These are phyloP conservation scores for Palaemon carinicauda DNA, from an alignment of 1,140 invertebrate genomes.

Conservation along the genomic window DNA sequence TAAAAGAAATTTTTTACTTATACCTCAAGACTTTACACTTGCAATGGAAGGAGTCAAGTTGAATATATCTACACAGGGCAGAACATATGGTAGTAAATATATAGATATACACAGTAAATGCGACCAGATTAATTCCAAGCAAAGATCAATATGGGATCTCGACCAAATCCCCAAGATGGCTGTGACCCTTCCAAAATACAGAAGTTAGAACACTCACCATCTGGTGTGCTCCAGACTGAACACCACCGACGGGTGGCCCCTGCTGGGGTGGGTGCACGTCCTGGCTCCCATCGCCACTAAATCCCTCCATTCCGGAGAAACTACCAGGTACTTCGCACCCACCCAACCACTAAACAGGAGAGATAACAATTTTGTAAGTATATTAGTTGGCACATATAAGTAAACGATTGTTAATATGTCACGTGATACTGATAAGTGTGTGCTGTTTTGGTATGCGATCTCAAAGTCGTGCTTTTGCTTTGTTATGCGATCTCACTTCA, in stretches of 20 bases:
- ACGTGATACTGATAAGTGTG: no score
- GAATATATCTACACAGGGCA: no score
- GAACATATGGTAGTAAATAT: no score
- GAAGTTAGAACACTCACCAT: conserved; percentile 32
- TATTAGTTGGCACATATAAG: neutral
- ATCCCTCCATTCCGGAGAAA: conserved; percentile 38
- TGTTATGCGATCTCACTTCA: no score
- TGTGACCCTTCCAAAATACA: neutral
- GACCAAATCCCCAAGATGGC: neutral
- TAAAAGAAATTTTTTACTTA: no score
- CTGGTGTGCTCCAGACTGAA: conserved; percentile 39
- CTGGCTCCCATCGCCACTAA: conserved; percentile 22
- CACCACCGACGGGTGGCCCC: neutral
- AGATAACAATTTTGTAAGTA: neutral
- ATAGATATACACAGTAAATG: no score
- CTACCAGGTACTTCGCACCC: conserved; percentile 31
- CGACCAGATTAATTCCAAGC: neutral
- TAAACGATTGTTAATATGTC: no score
- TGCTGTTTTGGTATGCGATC: no score
- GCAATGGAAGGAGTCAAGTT: no score
- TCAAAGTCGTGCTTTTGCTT: no score
- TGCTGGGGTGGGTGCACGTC: conserved; percentile 29
- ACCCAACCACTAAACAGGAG: conserved; percentile 20
- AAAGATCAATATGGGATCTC: neutral
- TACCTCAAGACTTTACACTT: no score